Percentiles rank a stretch among this genome's conserved stretches.
phyloP scores from a whole-genome alignment of 2,888 invertebrate species.

The Latrodectus elegans region DNA sequence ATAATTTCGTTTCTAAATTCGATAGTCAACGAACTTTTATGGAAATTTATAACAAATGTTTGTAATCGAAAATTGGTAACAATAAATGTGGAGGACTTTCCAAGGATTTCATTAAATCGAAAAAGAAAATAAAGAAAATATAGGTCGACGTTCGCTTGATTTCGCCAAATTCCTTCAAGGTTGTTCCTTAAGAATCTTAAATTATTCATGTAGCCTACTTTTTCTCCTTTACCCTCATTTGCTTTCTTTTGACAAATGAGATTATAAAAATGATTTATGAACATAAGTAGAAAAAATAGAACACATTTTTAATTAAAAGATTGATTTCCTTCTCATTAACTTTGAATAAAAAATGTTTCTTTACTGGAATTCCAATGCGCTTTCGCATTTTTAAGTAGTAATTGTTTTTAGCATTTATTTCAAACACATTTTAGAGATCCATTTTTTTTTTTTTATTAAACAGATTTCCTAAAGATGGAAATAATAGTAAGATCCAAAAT shows the following conservation, averaged over 20 bases:
- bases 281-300: too few species aligned
- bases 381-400: too few species aligned
- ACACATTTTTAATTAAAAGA: neutral
- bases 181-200: slow-evolving; percentile 16
- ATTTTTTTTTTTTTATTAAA: too few species aligned
- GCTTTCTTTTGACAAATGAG: too few species aligned
- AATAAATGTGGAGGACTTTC: slow-evolving; percentile 14
- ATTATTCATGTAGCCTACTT: slow-evolving; percentile 25
- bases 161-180: slow-evolving; percentile 43
- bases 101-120: slow-evolving; percentile 21
- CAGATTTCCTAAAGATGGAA: too few species aligned
- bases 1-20: neutral
- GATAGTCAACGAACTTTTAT: slow-evolving; percentile 45
- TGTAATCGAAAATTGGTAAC: slow-evolving; percentile 28
- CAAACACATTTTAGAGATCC: too few species aligned
- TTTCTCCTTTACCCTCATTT: neutral
- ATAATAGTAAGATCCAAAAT: too few species aligned
- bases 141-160: slow-evolving; percentile 27
- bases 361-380: neutral
- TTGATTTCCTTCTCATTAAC: neutral
- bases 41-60: slow-evolving; percentile 14
- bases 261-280: too few species aligned
- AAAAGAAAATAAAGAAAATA: slow-evolving; percentile 20
- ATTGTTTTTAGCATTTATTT: too few species aligned
- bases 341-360: neutral